These are phyloP conservation scores for Scaptomyza cyrtandrae DNA, from an alignment of 2,888 invertebrate genomes.

Conservation along the genomic window DNA sequence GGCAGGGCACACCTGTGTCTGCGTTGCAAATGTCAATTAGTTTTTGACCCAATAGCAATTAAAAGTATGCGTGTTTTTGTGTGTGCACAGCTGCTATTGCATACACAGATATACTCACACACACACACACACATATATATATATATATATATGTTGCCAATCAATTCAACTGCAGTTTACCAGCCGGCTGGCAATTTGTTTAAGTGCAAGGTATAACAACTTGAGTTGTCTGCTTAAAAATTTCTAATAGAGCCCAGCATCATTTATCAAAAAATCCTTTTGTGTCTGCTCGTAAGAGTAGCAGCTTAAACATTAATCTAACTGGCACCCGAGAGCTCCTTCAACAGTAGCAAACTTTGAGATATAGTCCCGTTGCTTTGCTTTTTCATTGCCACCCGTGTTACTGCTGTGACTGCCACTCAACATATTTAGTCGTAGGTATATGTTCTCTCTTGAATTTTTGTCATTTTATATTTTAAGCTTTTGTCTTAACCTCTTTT, in stretches of 20 bases:
- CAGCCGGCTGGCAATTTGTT: constrained; percentile 50
- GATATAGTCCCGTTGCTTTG: not conserved
- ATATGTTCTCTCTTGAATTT: constrained; percentile 30
- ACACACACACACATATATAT: not conserved
- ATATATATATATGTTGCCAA: constrained; percentile 12
- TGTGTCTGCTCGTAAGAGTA: constrained; percentile 48
- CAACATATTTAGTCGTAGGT: constrained; percentile 56
- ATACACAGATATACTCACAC: not conserved
- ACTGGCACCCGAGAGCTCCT: constrained; percentile 29
- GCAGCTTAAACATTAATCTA: constrained; percentile 71
- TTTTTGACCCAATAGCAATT: constrained; percentile 63
- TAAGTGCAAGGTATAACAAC: constrained; percentile 48
- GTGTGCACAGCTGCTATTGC: constrained; percentile 35
- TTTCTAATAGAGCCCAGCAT: constrained; percentile 46
- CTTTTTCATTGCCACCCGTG: not conserved
- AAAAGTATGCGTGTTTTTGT: constrained; percentile 38
- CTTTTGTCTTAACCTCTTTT: constrained; percentile 12
- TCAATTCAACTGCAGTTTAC: constrained; percentile 42
- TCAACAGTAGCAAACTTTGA: constrained; percentile 2
- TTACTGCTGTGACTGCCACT: constrained; percentile 3
- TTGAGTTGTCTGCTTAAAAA: constrained; percentile 27
- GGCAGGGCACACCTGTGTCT: constrained; percentile 64
- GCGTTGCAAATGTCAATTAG: constrained; percentile 70
- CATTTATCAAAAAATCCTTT: constrained; percentile 77
- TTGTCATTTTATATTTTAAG: constrained; percentile 9